These are phyloP conservation scores for Cerceris ruficornis DNA, from an alignment of 2,888 invertebrate species.

Conservation along the genomic window DNA sequence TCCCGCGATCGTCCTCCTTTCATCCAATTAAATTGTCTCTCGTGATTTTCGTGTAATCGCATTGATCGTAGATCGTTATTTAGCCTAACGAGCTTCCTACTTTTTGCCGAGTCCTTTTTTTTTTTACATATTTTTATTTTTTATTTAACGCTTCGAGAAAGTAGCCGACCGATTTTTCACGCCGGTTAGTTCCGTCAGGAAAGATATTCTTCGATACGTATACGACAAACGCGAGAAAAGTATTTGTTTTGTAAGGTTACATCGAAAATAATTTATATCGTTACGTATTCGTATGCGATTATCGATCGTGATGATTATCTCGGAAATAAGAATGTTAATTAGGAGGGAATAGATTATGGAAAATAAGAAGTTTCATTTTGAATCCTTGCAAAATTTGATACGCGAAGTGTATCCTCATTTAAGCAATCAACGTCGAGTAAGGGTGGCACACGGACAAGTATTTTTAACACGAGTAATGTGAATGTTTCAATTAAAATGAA, in stretches of 20 bases:
- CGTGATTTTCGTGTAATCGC: neutral
- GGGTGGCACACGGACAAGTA: too few species aligned
- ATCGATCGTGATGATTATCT: neutral
- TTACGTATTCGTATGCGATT: constrained; percentile 1
- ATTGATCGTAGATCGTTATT: neutral
- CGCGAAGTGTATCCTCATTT: too few species aligned
- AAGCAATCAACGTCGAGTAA: too few species aligned
- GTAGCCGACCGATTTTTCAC: neutral
- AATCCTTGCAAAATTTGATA: too few species aligned
- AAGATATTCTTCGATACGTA: neutral
- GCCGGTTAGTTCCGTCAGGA: too few species aligned
- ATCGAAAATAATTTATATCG: neutral
- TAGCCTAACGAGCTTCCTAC: neutral
- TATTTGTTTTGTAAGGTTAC: neutral
- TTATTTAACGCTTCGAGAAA: neutral
- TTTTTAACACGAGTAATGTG: too few species aligned
- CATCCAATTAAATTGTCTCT: neutral
- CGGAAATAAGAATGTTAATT: too few species aligned
- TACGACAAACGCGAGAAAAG: neutral
- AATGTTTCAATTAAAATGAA: too few species aligned
- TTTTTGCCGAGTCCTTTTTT: neutral
- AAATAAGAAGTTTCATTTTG: too few species aligned
- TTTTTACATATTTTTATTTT: neutral
- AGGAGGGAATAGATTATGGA: too few species aligned
- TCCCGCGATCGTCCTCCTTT: constrained; percentile 5